A percentile compares a stretch with the other conserved stretches of the same genome.
phyloP scores from a whole-genome alignment of 2,888 invertebrate species.

The Dendrolimus pini region DNA sequence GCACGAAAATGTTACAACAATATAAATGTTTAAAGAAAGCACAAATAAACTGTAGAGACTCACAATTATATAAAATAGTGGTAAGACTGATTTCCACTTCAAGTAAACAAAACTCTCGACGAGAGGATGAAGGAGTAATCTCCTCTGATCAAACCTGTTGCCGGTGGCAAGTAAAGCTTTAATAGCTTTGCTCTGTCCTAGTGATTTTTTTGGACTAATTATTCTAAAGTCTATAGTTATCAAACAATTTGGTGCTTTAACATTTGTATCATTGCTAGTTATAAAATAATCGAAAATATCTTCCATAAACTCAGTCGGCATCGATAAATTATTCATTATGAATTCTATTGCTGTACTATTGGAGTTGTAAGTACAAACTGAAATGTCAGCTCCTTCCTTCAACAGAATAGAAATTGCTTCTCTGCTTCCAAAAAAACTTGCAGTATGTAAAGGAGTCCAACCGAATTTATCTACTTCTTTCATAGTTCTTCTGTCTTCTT shows the following conservation, averaged over 20 bases:
- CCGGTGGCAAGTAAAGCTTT: conserved; percentile 6
- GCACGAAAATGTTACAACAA: conserved; percentile 20
- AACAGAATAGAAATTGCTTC: neutral
- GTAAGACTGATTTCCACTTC: conserved; percentile 64
- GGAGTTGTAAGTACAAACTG: neutral
- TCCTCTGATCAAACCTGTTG: conserved; percentile 34
- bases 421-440: conserved; percentile 51
- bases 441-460: conserved; percentile 26
- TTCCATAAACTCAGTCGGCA: conserved; percentile 38
- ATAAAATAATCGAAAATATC: conserved; percentile 40
- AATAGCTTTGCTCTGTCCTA: conserved; percentile 5
- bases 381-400: conserved; percentile 2
- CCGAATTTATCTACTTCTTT: conserved; percentile 7
- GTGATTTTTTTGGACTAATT: neutral
- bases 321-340: conserved; percentile 36
- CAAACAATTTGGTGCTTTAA: conserved; percentile 22
- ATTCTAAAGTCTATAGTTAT: conserved; percentile 27
- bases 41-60: conserved; percentile 57
- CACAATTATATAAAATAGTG: conserved; percentile 59
- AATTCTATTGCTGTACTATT: conserved; percentile 30
- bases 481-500: neutral
- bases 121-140: conserved; percentile 64
- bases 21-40: conserved; percentile 49
- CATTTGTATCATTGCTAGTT: conserved; percentile 22
- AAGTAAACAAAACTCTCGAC: conserved; percentile 68